These are phyloP conservation scores for Tribolium freemani DNA, from an alignment of 2,888 invertebrate genomes.

Conservation along the genomic window DNA sequence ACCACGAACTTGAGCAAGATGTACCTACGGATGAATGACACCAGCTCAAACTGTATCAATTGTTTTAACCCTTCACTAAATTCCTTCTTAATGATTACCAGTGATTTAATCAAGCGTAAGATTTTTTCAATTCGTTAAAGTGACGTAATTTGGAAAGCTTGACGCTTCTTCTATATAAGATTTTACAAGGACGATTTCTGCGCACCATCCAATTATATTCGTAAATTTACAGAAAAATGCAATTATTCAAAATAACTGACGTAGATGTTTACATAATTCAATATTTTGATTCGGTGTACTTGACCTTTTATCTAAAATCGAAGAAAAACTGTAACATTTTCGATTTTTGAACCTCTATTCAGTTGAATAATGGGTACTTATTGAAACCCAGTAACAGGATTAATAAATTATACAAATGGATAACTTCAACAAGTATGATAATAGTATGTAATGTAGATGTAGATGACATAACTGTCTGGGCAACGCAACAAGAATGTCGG, in stretches of 20 bases:
- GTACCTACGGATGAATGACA: neutral
- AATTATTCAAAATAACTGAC: neutral
- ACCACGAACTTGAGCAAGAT: neutral
- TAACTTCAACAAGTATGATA: too few species aligned
- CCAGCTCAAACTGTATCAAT: neutral
- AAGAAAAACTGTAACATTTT: neutral
- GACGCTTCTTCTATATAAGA: conserved; percentile 16
- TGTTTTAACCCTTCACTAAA: conserved; percentile 6
- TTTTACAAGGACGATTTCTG: conserved; percentile 17
- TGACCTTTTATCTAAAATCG: neutral
- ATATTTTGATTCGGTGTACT: neutral
- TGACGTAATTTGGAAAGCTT: conserved; percentile 25
- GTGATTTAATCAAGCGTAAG: conserved; percentile 1
- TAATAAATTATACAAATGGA: too few species aligned
- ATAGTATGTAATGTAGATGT: too few species aligned
- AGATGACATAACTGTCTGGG: too few species aligned
- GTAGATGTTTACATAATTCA: neutral
- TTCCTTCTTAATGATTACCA: neutral
- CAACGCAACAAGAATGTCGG: too few species aligned
- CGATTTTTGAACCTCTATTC: too few species aligned
- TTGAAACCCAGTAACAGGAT: too few species aligned
- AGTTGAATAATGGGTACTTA: too few species aligned
- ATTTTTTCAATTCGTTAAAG: conserved; percentile 15
- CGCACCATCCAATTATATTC: neutral
- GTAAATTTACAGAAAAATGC: neutral